Conservation (phyloP, 2,888 invertebrate species). For the Luperina nickerlii region DNA sequence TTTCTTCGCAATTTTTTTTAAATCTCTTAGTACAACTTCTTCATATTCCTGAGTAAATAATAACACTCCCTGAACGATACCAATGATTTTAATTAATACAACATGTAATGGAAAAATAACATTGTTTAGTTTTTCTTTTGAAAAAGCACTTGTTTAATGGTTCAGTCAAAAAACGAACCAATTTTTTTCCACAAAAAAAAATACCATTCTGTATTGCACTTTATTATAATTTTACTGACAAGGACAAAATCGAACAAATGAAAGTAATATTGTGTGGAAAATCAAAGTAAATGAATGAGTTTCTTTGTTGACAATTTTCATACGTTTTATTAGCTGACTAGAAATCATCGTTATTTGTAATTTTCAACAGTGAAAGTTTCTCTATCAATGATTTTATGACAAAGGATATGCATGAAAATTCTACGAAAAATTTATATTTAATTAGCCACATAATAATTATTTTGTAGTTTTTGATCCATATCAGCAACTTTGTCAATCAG, state of each 20-base stretch:
- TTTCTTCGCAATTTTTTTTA: not conserved
- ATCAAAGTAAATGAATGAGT: not conserved
- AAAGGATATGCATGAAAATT: not conserved
- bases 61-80: not conserved
- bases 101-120: not conserved
- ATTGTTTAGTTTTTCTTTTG: too few relatives aligned
- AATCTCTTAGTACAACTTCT: not conserved
- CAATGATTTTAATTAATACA: not conserved
- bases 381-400: not conserved
- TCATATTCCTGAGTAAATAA: not conserved
- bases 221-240: not conserved
- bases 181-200: not conserved
- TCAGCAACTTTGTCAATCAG: not conserved
- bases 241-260: not conserved
- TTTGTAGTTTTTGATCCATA: not conserved
- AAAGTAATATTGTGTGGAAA: not conserved
- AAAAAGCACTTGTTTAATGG: too few relatives aligned
- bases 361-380: not conserved
- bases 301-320: not conserved
- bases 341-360: not conserved
- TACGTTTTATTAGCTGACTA: not conserved
- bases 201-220: not conserved
- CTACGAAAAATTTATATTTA: not conserved
- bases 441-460: not conserved
- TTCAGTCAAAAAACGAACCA: too few relatives aligned